A percentile compares a stretch with the other conserved stretches of the same genome.
phyloP scores from a whole-genome alignment of 2,888 invertebrate species.

The Imbricaverruca yamaguchii region DNA sequence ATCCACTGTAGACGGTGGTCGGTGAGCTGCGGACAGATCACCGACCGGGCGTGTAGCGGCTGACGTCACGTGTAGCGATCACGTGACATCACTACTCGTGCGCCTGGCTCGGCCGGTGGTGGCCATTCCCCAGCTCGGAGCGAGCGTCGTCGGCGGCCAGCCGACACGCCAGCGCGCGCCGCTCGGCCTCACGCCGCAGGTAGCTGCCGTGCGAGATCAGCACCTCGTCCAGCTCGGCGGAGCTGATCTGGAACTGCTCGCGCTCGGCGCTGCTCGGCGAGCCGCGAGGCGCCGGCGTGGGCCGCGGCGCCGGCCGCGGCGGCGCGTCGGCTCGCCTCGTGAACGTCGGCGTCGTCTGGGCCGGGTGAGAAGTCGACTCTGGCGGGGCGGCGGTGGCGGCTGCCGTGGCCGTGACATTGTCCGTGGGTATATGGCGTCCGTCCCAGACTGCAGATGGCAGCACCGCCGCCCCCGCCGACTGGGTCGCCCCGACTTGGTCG shows the following conservation, averaged over 20 bases:
- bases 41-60: no score
- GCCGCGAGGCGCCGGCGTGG: background rate
- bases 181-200: slow-evolving; percentile 1
- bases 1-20: no score
- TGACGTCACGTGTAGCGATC: no score
- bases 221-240: background rate
- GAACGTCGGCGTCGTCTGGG: no score
- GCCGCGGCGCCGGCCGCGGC: background rate
- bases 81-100: background rate
- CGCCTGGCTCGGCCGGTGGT: background rate
- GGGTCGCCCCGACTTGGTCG: background rate
- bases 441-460: background rate
- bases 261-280: background rate
- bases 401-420: no score
- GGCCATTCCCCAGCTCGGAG: background rate
- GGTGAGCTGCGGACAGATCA: no score
- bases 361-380: no score
- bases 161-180: background rate
- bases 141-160: background rate
- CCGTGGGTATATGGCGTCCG: no score
- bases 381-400: no score
- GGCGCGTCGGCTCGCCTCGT: background rate
- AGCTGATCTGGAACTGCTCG: background rate
- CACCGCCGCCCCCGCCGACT: background rate
- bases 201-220: background rate